Evolutionary conservation across 2,888 invertebrate species (phyloP).

Genomic region (Drymonia ruficornis): DNA sequence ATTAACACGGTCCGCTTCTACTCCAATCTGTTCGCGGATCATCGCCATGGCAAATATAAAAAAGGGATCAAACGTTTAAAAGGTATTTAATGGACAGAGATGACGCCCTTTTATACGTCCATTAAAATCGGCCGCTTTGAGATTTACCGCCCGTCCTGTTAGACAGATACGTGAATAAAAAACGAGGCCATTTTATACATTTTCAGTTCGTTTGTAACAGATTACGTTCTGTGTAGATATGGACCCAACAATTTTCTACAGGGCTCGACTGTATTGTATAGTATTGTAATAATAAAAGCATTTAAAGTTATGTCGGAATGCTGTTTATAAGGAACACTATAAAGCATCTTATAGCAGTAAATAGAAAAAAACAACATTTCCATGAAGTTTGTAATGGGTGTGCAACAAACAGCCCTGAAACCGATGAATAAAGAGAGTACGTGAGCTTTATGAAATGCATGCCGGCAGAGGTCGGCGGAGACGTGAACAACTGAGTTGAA

Average conservation of each 20-base stretch:
- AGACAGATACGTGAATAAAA: conserved; percentile 68
- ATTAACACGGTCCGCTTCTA: conserved; percentile 64
- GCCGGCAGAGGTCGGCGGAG: background rate
- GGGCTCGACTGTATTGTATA: conserved; percentile 20
- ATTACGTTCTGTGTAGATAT: conserved; percentile 44
- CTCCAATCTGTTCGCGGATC: conserved; percentile 73
- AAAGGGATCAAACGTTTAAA: conserved; percentile 84
- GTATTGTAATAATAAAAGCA: too few relatives aligned
- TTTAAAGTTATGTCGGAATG: too few relatives aligned
- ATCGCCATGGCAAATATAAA: conserved; percentile 78
- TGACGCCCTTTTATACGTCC: conserved; percentile 80
- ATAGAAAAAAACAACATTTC: background rate
- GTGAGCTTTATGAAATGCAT: conserved; percentile 26
- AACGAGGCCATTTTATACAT: conserved; percentile 63
- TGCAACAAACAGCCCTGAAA: conserved; percentile 8
- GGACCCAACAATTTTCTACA: conserved; percentile 23
- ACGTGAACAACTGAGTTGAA: conserved; percentile 17
- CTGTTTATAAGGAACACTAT: conserved; percentile 5
- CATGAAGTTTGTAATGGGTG: background rate
- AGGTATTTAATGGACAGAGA: conserved; percentile 83
- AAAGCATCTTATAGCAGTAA: conserved; percentile 9
- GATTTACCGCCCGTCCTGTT: conserved; percentile 68
- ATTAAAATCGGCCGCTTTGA: conserved; percentile 80
- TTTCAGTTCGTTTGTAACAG: conserved; percentile 70
- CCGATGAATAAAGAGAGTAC: conserved; percentile 16